Evolutionary conservation across 2,888 invertebrate genomes (phyloP), one percentile per base, ranked within the genome.

Genomic region (Apamea monoglypha): DNA sequence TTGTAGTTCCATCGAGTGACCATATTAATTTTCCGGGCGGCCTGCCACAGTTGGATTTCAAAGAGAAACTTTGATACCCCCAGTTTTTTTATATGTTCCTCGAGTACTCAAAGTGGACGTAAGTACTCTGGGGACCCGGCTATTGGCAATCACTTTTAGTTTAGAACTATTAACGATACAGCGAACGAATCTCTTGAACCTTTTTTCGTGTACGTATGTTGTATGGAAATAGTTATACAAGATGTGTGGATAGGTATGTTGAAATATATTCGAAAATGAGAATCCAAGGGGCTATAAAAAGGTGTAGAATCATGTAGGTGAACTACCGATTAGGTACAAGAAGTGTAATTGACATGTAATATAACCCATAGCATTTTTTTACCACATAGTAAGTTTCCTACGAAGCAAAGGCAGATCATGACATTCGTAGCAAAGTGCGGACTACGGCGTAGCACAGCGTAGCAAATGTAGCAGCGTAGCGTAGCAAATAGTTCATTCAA

Each of bases 71-170:
- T 78, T 74, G 79, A 73, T 76, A 76, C 79, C 83, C 81, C 36
- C 74, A 76, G 68, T 76, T 80, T 85, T 44, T 87, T 87, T 85
- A 85, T 69, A 79, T 76, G 56, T 78, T 78, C 16, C 64, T 75
- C 63, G 66, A 71, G 64, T 63, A 75, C 50, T 79, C 80, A 85
- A 79, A 87, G 83, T 81, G 85, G 74, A 76, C 63, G 68, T 61
- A 68, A 69, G 87, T 74, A 64, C 83, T 74, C 86, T 12, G 14
- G 87, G 78, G 88, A 85, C 75, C 70, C 36, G 16, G 69, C 80
- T 83, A 87, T 87, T 86, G 79, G 40, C 86, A 87, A 87, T 88
- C 87, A 77, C 80, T 85, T 81, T 86, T 88, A 87, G 88, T 88
- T 87, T 78, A 88, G 67, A 74, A 81, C 85, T 88, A 84, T 80